A percentile compares a stretch with the other conserved stretches of the same genome.
phyloP scores from a whole-genome alignment of 2,888 invertebrate genomes.

The Ephialtes manifestator region DNA sequence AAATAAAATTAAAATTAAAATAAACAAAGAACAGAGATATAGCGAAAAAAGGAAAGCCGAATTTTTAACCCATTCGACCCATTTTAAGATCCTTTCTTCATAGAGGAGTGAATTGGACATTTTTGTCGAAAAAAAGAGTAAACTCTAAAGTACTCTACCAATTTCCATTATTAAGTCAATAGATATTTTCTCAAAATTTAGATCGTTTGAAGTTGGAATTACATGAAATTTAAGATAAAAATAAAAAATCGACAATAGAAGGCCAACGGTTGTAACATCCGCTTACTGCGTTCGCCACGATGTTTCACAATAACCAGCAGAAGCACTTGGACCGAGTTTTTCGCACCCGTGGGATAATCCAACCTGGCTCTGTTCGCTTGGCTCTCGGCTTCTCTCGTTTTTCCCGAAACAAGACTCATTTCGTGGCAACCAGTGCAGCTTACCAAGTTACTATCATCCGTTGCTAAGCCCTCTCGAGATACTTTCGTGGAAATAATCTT shows the following conservation, averaged over 20 bases:
- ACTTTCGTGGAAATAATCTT: constrained; percentile 26
- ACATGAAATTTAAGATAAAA: neutral
- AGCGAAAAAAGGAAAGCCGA: too few relatives aligned
- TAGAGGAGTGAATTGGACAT: too few relatives aligned
- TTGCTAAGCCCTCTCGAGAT: constrained; percentile 6
- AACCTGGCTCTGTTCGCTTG: neutral
- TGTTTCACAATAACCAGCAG: neutral
- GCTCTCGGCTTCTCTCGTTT: neutral
- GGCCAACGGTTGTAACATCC: neutral
- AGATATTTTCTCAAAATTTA: neutral
- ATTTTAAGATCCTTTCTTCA: too few relatives aligned
- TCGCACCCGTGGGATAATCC: neutral
- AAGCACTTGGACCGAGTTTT: constrained; percentile 13
- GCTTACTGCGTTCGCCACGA: neutral
- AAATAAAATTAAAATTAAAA: too few relatives aligned
- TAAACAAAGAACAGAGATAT: too few relatives aligned
- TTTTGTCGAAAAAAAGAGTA: too few relatives aligned
- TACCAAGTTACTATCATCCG: constrained; percentile 28
- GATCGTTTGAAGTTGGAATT: neutral
- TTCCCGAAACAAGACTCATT: constrained; percentile 24
- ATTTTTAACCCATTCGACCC: too few relatives aligned
- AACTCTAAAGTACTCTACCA: too few relatives aligned
- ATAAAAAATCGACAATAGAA: neutral
- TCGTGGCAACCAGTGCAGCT: constrained; percentile 3
- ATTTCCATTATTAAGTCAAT: too few relatives aligned